phyloP scores from a whole-genome alignment of 2,797 vertebrate genomes.

The Argya squamiceps region DNA sequence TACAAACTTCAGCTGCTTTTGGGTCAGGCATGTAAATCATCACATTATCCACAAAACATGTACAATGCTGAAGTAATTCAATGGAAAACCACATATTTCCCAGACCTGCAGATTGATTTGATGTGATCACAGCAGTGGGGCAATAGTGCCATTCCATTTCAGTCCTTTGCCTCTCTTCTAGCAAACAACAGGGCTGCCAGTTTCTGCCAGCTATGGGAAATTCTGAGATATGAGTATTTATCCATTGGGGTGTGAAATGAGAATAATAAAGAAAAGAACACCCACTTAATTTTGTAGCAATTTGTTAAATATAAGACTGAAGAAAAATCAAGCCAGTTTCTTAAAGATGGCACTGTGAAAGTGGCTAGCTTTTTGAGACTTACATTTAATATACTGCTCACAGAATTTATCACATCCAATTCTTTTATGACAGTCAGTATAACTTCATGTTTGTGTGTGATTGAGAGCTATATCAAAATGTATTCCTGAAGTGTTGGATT shows the following conservation, averaged over 20 bases:
- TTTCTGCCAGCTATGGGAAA: not conserved
- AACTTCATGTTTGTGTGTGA: conserved; percentile 56
- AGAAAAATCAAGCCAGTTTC: conserved; percentile 27
- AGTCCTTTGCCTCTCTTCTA: not conserved
- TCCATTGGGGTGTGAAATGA: not conserved
- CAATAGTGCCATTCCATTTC: not conserved
- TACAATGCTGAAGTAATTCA: not conserved
- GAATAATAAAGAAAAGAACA: not conserved
- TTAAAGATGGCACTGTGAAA: conserved; percentile 19
- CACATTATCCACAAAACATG: not conserved
- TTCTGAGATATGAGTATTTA: not conserved
- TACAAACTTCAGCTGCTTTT: not conserved
- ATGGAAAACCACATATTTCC: not conserved
- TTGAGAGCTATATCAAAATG: conserved; percentile 29
- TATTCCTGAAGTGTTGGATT: conserved; percentile 16
- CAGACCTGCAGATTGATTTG: not conserved
- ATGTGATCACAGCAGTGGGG: not conserved
- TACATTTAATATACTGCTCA: conserved; percentile 37
- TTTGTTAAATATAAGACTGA: conserved; percentile 30
- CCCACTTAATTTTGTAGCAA: not conserved
- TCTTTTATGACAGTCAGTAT: conserved; percentile 62
- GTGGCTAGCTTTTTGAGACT: conserved; percentile 1
- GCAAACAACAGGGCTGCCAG: not conserved
- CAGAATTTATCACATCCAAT: conserved; percentile 56
- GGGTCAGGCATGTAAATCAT: not conserved